phyloP scores from a whole-genome alignment of 2,797 vertebrate genomes.

The Ceryle rudis region DNA sequence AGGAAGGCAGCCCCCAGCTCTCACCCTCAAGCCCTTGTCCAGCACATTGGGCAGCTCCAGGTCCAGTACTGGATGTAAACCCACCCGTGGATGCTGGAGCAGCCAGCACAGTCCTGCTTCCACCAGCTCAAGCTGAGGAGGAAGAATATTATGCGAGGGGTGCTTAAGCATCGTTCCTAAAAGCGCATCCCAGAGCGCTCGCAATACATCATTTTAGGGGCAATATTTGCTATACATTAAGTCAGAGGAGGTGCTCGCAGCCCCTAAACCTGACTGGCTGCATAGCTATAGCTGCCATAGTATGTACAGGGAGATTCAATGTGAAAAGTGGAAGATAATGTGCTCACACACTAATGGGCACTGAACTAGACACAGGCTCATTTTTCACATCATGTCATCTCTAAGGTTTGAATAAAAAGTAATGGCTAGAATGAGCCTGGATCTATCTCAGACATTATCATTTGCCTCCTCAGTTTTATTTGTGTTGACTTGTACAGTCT shows the following conservation, averaged over 20 bases:
- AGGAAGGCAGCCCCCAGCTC: not conserved
- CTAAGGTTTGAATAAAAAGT: conserved; percentile 96
- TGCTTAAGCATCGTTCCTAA: not conserved
- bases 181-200: conserved; percentile 75
- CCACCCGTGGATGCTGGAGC: not conserved
- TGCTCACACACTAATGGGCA: conserved; percentile 98
- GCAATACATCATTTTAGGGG: conserved; percentile 80
- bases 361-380: conserved; percentile 97
- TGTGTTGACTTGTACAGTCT: conserved; percentile 99
- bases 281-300: conserved; percentile 85
- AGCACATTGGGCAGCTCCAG: accelerated
- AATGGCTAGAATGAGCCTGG: conserved; percentile 92
- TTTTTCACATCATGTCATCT: conserved; percentile 99
- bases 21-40: accelerated
- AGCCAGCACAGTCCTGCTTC: conserved; percentile 22
- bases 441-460: conserved; percentile 93
- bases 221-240: conserved; percentile 79
- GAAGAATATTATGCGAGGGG: not conserved
- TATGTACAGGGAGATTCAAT: conserved; percentile 85
- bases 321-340: conserved; percentile 97
- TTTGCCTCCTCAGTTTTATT: conserved; percentile 96
- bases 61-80: not conserved
- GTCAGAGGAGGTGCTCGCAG: conserved; percentile 83
- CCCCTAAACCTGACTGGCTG: conserved; percentile 86
- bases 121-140: not conserved